These are phyloP conservation scores for Cyanoderma ruficeps DNA, from an alignment of 2,113 vertebrate genomes.

Conservation along the genomic window DNA sequence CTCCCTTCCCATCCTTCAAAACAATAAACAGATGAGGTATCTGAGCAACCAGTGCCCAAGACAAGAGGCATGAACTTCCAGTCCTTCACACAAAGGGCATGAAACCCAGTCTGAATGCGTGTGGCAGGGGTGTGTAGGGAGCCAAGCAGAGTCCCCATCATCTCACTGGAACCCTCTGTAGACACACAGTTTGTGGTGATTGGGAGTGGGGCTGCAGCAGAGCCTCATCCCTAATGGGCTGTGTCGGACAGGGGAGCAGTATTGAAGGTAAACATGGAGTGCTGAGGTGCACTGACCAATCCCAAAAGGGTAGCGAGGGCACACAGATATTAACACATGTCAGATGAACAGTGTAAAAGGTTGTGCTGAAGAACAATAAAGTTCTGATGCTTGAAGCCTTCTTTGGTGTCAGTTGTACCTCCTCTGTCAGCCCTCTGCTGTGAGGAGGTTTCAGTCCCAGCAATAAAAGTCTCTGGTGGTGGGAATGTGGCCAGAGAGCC, in stretches of 20 bases:
- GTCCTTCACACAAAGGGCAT: background rate
- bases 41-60: background rate
- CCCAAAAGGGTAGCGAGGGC: background rate
- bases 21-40: background rate
- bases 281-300: background rate
- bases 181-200: background rate
- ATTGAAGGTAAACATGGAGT: background rate
- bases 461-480: background rate
- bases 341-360: background rate
- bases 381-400: background rate
- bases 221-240: background rate
- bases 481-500: background rate
- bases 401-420: no score
- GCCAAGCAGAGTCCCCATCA: background rate
- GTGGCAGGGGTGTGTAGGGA: no score
- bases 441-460: background rate
- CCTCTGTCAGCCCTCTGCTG: background rate
- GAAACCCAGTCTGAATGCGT: background rate
- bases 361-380: background rate
- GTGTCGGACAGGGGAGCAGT: background rate
- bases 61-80: background rate
- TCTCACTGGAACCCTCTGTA: background rate
- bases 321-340: background rate
- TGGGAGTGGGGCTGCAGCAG: background rate
- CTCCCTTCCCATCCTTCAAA: background rate